Evolutionary conservation across 2,113 vertebrate species (phyloP), one percentile per base, ranked within the genome.

Genomic region (Hypomesus transpacificus): DNA sequence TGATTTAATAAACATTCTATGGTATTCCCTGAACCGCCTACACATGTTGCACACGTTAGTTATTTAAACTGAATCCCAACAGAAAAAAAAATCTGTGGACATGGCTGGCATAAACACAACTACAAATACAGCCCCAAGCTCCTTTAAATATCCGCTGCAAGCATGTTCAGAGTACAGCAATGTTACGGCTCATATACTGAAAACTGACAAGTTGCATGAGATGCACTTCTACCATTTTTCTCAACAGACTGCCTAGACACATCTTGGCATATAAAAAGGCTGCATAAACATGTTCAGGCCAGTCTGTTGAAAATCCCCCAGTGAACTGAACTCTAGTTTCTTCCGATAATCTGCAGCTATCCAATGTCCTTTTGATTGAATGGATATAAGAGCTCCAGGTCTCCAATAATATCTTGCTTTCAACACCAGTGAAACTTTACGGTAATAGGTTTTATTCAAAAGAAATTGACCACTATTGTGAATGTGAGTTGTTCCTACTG

Each of bases 61-160:
- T 76, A 78, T 84, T 85, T 69, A 68, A 75, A 82, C 22, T 71
- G 14, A 80, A 75, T 71, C 71, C 62, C 51, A 26, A 14, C 72
- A 74, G 64, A 72, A 58, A 66, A 65, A 59, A 74, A 85, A 81
- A 86, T 68, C 72, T 71, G 79, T 82, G 77, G 76, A 82, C 86
- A 86, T 34, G 67, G 28, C 70, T 13, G 21, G 26, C 61, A 14
- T 66, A 78, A 79, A 81, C 74, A 73, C 72, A 82, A 83, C 74
- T 46, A 84, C 83, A 81, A 79, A 80, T 78, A 74, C 74, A 81
- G 70, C 72, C 75, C 76, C 66, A 76, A 68, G 22, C 66, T 66
- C 59, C 75, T 21, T 24, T 24, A 63, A 31, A 52, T 63, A 50
- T 59, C 21, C 4, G 17, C 22, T 54, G 60, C 9, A 31, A 75